phyloP scores from a whole-genome alignment of 37 sponge, comb jelly and placozoan genomes.

The Geodia barretti region DNA sequence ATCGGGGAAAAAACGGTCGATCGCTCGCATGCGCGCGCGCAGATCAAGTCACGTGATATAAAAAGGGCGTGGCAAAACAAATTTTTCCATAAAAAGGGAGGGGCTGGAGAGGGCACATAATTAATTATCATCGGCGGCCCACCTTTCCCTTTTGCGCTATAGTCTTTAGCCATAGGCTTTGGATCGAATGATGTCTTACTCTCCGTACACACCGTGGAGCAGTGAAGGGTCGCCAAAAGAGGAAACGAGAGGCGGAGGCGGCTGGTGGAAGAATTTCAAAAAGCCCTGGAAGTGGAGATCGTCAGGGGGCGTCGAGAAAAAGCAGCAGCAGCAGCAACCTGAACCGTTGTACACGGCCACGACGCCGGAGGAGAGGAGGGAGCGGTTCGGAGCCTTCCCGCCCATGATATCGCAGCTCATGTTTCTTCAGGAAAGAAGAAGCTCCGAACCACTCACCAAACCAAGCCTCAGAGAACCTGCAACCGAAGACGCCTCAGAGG shows the following conservation, averaged over 20 bases:
- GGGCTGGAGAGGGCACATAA: background rate
- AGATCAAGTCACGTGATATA: background rate
- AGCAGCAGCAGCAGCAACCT: background rate
- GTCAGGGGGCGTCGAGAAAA: background rate
- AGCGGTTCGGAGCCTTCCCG: background rate
- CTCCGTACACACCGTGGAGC: too few relatives aligned
- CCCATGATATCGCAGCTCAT: background rate
- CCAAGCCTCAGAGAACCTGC: background rate
- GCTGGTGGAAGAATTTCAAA: slow-evolving; percentile 6
- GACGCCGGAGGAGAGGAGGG: background rate
- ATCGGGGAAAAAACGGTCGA: background rate
- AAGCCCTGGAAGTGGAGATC: slow-evolving; percentile 11
- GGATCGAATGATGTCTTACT: too few relatives aligned
- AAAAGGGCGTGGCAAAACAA: slow-evolving; percentile 1
- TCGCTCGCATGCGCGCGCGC: background rate
- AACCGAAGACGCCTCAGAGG: background rate
- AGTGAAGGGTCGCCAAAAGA: background rate
- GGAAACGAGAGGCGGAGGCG: background rate
- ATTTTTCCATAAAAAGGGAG: slow-evolving; percentile 1
- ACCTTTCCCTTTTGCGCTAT: too few relatives aligned
- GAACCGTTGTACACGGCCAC: background rate
- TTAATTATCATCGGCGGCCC: too few relatives aligned
- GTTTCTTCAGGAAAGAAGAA: background rate
- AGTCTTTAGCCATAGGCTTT: too few relatives aligned
- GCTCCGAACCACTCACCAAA: background rate